Base-by-base conservation (phyloP, 2,888 invertebrate genomes). In the Acanthosepion pharaonis region DNA sequence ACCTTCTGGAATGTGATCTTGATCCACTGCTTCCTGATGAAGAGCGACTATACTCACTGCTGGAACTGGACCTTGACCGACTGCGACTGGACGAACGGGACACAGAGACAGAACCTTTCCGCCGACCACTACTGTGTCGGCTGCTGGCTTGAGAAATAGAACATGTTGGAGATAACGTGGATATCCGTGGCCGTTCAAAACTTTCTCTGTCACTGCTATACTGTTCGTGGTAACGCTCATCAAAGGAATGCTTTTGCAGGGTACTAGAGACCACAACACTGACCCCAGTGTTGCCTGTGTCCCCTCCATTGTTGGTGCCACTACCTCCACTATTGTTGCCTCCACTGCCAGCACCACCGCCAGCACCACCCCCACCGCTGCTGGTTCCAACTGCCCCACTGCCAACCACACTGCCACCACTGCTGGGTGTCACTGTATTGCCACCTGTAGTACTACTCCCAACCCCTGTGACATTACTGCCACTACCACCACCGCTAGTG, bases 131-230 rank as follows among this genome's bases (percentile, higher is more conserved):
- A 78, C 95, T 95, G 93, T 95, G 95, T 91, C 96, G 95, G 94
- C 96, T 96, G 94, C 96, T 95, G 25, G 96, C 95, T 92, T 95
- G 96, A 18, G 96, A 96, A 6, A 95, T 95, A 9, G 96, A 95
- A 94, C 95, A 95, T 93, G 95, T 95, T 25, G 96, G 96, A 51
- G 96, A 96, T 28, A 95, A 95, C 51, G 95, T 95, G n/a, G 95
- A 95, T 93, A 95, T 95, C 95, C 95, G 97, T 95, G 97, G 97
- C 98, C 97, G 98, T 98, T 96, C 98, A 98, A 93, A 94, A 78
- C 94, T 94, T 91, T 95, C 95, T 95, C 94, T 95, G 92, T 95
- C 96, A 94, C 93, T 95, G 55, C 94, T 48, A 78, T 95, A 94
- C 94, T 59, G 94, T 55, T 94, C 94, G 64, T 94, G 94, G 55